Base-by-base conservation (phyloP, 2,888 invertebrate genomes). In the Lamellibrachia satsuma region DNA sequence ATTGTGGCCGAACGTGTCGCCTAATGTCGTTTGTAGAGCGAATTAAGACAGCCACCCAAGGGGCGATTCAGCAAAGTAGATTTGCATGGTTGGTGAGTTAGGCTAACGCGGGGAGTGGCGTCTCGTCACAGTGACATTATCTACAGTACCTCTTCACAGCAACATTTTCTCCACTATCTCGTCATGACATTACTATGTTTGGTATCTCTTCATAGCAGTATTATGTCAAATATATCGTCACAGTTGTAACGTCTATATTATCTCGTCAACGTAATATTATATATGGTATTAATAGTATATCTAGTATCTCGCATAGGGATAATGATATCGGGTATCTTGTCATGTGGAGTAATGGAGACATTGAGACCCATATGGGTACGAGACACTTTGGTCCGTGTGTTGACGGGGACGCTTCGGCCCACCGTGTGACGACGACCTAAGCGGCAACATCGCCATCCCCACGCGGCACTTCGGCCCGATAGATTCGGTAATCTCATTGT, bases 1-100 rank as follows among this genome's bases (percentile, higher is more conserved):
- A 75, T 75, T 75, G 75, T 75, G 22, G 75, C 75, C 15, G 75
- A 75, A 75, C 75, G 75, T 75, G 75, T 75, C 75, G 75, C 75
- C 75, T 75, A 75, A 75, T 75, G 75, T 75, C 75, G 75, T 75
- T 75, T 11, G 75, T 75, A 75, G 75, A 75, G 75, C 75, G 75
- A 75, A 75, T 75, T 75, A 75, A 75, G 75, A n/a, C 75, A 75
- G 75, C 75, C 75, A 75, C 75, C 22, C 75, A 75, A 6, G n/a
- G 75, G 75, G 75, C 75, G 75, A 75, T 75, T 75, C 75, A 22
- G 75, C 75, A 75, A 75, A 75, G 6, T 75, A 75, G 75, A 75
- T 75, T 75, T 75, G 75, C 75, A 75, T 75, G 75, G 15, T 22
- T 75, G 75, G n/a, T 75, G 75, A 22, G 75, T 75, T 75, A 22